Conservation (phyloP, 2,888 invertebrate genomes). For the Synergus laeviventris region DNA sequence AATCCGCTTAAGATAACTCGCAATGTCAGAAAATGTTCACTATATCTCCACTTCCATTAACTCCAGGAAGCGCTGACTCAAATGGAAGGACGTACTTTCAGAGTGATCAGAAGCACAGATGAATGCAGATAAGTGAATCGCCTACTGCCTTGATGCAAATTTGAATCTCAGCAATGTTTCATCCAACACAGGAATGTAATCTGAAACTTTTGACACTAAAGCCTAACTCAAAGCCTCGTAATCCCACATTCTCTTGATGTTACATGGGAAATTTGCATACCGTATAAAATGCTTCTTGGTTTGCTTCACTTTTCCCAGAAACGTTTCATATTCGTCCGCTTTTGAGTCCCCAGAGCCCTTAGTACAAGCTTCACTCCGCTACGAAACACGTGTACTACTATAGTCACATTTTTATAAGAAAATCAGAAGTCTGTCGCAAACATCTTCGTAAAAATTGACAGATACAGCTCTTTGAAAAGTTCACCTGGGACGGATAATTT, state of each 20-base stretch:
- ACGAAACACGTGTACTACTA: neutral
- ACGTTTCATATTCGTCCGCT: neutral
- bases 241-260: slow-evolving; percentile 30
- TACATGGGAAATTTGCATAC: slow-evolving; percentile 29
- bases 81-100: slow-evolving; percentile 35
- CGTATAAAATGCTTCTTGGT: slow-evolving; percentile 14
- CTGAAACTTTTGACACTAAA: slow-evolving; percentile 11
- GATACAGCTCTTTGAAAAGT: too few relatives aligned
- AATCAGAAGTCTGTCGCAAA: neutral
- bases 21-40: slow-evolving; percentile 21
- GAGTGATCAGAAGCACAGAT: slow-evolving; percentile 37
- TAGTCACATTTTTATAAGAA: neutral
- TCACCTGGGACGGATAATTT: too few relatives aligned
- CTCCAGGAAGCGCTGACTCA: slow-evolving; percentile 39
- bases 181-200: slow-evolving; percentile 30
- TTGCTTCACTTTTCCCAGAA: neutral
- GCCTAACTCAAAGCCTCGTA: slow-evolving; percentile 23
- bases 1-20: slow-evolving; percentile 18
- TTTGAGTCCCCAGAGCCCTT: neutral
- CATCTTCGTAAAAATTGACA: too few relatives aligned
- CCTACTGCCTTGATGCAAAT: slow-evolving; percentile 16
- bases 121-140: slow-evolving; percentile 31
- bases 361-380: neutral
- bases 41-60: slow-evolving; percentile 39
- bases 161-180: slow-evolving; percentile 39